phyloP scores from a whole-genome alignment of 2,888 invertebrate genomes.

The Gryllus longicercus region DNA sequence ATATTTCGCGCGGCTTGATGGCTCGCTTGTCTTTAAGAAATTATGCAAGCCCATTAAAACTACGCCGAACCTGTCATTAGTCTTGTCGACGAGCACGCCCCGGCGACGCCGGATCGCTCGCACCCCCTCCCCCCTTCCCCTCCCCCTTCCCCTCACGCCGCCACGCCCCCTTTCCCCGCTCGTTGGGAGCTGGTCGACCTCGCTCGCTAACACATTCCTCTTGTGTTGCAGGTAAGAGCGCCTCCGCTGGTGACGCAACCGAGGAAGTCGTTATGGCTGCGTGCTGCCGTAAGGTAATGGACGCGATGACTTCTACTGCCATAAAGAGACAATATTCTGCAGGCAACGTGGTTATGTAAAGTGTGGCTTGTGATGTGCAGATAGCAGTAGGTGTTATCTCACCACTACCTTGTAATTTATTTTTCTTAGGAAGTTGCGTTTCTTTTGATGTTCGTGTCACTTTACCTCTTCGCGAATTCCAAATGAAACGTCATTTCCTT shows the following conservation, averaged over 20 bases:
- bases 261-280: too few species aligned
- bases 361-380: too few species aligned
- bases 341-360: too few species aligned
- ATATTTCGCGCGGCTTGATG: not conserved
- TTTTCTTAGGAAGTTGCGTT: not conserved
- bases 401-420: too few species aligned
- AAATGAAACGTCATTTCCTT: too few species aligned
- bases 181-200: not conserved
- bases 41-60: slow-evolving; percentile 17
- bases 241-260: too few species aligned
- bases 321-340: too few species aligned
- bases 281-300: too few species aligned
- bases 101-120: not conserved
- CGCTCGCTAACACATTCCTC: not conserved
- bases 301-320: too few species aligned
- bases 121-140: not conserved
- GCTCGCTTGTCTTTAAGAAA: not conserved
- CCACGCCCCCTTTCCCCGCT: not conserved
- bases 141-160: not conserved
- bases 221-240: too few species aligned
- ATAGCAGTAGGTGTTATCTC: too few species aligned
- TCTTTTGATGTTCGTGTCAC: not conserved
- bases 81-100: not conserved
- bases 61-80: not conserved
- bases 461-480: not conserved